phyloP scores from a whole-genome alignment of 2,888 invertebrate species.

The Conops quadrifasciatus region DNA sequence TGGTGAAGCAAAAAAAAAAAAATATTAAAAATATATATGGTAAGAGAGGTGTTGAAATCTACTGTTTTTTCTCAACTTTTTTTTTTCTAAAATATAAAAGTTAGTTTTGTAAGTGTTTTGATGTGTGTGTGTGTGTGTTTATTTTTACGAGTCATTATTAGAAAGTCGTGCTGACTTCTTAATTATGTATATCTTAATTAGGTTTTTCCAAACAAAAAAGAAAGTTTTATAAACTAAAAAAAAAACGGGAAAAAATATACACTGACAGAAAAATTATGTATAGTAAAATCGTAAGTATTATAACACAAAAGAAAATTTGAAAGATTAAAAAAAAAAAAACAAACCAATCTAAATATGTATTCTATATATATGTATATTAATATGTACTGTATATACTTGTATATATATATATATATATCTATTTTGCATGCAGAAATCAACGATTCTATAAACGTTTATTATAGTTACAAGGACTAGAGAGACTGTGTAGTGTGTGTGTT shows the following conservation, averaged over 20 bases:
- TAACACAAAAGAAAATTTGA: background rate
- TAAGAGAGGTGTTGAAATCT: conserved; percentile 66
- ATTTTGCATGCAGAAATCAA: conserved; percentile 6
- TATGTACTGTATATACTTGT: background rate
- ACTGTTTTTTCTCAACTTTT: conserved; percentile 55
- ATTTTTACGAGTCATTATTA: too few species aligned
- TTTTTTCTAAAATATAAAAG: background rate
- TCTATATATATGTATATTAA: too few species aligned
- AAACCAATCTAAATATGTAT: too few species aligned
- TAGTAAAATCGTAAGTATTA: conserved; percentile 31
- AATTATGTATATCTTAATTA: conserved; percentile 14
- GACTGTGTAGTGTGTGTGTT: too few species aligned
- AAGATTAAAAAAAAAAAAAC: too few species aligned
- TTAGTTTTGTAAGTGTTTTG: conserved; percentile 7
- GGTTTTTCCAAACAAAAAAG: conserved; percentile 22
- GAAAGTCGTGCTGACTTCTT: background rate
- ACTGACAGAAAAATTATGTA: conserved; percentile 36
- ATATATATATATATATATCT: conserved; percentile 15
- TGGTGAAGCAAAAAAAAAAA: background rate
- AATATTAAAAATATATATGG: conserved; percentile 42
- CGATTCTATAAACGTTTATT: conserved; percentile 4
- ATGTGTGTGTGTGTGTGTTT: conserved; percentile 8
- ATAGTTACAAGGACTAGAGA: too few species aligned
- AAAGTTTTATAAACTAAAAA: conserved; percentile 31
- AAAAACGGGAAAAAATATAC: too few species aligned